phyloP scores from a whole-genome alignment of 2,888 invertebrate species.

The Drosophila neotestacea region DNA sequence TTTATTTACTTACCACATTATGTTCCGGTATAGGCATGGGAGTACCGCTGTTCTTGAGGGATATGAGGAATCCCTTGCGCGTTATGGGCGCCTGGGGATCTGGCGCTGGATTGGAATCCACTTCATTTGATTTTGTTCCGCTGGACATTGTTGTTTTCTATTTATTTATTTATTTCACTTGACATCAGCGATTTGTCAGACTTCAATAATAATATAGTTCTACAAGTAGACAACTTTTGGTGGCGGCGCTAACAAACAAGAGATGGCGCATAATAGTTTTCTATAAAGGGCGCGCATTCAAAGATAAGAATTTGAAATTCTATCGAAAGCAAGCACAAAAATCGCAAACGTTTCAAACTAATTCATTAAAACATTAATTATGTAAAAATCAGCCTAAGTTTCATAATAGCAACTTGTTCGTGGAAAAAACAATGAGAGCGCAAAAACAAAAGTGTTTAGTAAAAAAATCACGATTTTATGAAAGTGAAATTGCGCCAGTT shows the following conservation, averaged over 20 bases:
- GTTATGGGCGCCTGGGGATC: constrained; percentile 93
- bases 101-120: constrained; percentile 75
- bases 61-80: constrained; percentile 92
- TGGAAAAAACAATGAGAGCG: constrained; percentile 15
- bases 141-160: constrained; percentile 52
- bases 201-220: too few relatives aligned
- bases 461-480: constrained; percentile 67
- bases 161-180: constrained; percentile 9
- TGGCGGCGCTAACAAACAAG: too few relatives aligned
- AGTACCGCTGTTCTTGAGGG: constrained; percentile 92
- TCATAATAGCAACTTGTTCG: constrained; percentile 58
- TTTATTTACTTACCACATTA: constrained; percentile 89
- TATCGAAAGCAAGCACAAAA: neutral
- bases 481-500: constrained; percentile 77
- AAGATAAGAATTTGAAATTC: constrained; percentile 28
- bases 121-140: constrained; percentile 59
- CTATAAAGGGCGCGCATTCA: constrained; percentile 17
- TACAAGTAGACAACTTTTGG: too few relatives aligned
- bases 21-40: constrained; percentile 94
- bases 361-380: constrained; percentile 35
- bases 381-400: constrained; percentile 41
- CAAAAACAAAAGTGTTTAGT: constrained; percentile 55
- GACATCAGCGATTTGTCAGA: too few relatives aligned
- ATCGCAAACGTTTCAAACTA: neutral
- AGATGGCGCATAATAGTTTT: constrained; percentile 21